Conservation (phyloP, 1,140 invertebrate genomes). For the Neotoxoptera formosana region DNA sequence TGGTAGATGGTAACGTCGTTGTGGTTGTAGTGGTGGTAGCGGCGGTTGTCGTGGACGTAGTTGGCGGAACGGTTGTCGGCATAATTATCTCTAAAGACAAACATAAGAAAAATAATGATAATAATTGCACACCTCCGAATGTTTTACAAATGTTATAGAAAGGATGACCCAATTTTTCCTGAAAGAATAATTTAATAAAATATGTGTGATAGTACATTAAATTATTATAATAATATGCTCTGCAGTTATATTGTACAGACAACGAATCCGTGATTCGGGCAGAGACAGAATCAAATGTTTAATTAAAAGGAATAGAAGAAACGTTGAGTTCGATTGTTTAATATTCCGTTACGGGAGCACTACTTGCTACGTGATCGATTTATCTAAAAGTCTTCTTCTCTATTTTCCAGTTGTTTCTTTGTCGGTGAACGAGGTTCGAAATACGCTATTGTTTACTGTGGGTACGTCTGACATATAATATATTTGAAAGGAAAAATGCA, state of each 20-base stretch:
- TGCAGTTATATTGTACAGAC: background rate
- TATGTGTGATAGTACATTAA: background rate
- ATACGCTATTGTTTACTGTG: background rate
- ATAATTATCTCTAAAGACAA: constrained; percentile 58
- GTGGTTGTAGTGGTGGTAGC: constrained; percentile 58
- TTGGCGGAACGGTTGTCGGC: constrained; percentile 56
- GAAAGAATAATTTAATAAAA: background rate
- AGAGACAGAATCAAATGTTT: constrained; percentile 34
- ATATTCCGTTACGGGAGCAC: background rate
- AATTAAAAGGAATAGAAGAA: constrained; percentile 40
- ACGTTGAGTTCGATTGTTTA: constrained; percentile 4
- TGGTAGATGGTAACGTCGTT: background rate
- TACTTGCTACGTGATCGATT: constrained; percentile 11
- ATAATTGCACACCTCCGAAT: background rate
- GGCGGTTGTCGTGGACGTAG: constrained; percentile 49
- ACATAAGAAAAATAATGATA: background rate
- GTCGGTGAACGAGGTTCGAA: background rate
- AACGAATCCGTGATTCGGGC: background rate
- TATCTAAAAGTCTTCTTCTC: background rate
- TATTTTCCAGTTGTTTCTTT: background rate
- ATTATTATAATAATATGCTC: background rate
- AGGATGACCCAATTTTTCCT: background rate
- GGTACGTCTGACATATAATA: background rate
- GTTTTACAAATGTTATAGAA: background rate
- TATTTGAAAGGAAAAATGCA: background rate